Evolutionary conservation across 2,113 vertebrate genomes (phyloP), one percentile per base, ranked within the genome.

Genomic region (Lepisosteus osseus): DNA sequence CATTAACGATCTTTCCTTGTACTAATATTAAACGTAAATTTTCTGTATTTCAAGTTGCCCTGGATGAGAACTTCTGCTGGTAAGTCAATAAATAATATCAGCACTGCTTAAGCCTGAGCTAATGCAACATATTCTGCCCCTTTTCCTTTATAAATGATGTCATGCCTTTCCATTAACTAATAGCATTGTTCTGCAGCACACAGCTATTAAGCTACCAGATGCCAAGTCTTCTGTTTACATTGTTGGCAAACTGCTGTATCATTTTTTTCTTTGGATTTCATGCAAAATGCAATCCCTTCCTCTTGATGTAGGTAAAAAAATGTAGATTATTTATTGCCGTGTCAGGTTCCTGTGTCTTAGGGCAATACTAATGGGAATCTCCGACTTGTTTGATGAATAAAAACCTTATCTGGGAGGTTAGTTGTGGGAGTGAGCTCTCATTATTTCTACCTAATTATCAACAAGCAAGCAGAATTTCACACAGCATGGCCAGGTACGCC

Each of bases 101-200:
- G 59, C 9, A 51, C 6, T 61, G 43, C 29, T 3, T 69, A 57
- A 55, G 55, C 62, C 47, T 47, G 40, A 13, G 13, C 44, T 44
- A 65, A 59, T n/a, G 70, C 69, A 61, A 61, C 43, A 29, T 57
- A 55, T 61, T 67, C 65, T 65, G 55, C 59, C 42, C 29, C 44
- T 64, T 68, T 17, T 63, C 61, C 59, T 70, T 57, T 59, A 61
- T 69, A 42, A 56, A 15, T 74, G 74, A 73, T 75, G 68, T 71
- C 74, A 76, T 69, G 70, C 68, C 13, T 41, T 67, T 80, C 73
- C 68, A 74, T 79, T 77, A 74, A 77, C 69, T 80, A 62, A 62
- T 62, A 61, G 65, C 56, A 56, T 68, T 68, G 56, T 68, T 62
- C 65, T 73, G 57, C 17, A 61, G 55, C 5, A 51, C 65, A 61